phyloP scores from a whole-genome alignment of 2,888 invertebrate genomes.

The Spodoptera littoralis region DNA sequence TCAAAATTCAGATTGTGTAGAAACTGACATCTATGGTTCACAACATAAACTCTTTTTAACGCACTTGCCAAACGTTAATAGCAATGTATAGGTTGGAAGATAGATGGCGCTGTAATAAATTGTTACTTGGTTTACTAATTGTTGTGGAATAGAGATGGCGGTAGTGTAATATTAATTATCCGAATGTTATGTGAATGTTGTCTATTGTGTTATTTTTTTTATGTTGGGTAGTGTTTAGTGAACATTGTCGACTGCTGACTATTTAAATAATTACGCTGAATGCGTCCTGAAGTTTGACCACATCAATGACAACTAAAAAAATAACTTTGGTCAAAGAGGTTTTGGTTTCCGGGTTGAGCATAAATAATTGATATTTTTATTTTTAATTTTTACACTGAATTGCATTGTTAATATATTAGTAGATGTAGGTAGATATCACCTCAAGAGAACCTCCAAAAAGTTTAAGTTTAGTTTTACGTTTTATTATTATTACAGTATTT shows the following conservation, averaged over 20 bases:
- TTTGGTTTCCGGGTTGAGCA: no score
- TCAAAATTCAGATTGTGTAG: no score
- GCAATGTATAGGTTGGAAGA: background rate
- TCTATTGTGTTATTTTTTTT: no score
- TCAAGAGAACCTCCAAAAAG: background rate
- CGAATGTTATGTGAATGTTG: background rate
- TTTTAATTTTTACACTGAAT: no score
- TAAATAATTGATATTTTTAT: no score
- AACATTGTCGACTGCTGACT: no score
- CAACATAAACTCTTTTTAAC: background rate
- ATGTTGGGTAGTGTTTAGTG: background rate
- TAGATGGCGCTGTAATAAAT: slow-evolving; percentile 28
- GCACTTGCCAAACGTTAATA: no score
- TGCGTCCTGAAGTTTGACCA: no score
- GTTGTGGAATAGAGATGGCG: slow-evolving; percentile 18
- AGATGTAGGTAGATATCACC: background rate
- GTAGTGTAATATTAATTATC: background rate
- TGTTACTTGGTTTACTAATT: background rate
- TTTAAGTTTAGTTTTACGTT: background rate
- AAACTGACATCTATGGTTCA: slow-evolving; percentile 16
- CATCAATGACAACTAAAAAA: no score
- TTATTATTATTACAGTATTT: slow-evolving; percentile 5
- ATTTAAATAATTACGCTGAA: no score
- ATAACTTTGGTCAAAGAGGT: no score
- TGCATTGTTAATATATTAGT: no score